Evolutionary conservation across 2,888 invertebrate genomes (phyloP).

Genomic region (Melipona bicolor): DNA sequence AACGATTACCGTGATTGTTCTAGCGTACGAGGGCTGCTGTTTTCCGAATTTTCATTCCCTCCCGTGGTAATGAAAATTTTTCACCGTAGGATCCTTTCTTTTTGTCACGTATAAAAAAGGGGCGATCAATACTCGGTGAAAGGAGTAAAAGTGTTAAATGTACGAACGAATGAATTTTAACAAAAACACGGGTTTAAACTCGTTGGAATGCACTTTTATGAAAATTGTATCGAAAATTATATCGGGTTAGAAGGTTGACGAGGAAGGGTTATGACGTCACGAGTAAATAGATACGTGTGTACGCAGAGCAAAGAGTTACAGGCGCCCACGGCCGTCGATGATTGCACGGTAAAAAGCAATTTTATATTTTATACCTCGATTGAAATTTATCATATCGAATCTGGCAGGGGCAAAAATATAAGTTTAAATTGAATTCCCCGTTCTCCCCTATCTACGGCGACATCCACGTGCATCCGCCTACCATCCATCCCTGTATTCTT

Average conservation of each 20-base stretch:
- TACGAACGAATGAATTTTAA: too few species aligned
- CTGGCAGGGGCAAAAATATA: conserved; percentile 83
- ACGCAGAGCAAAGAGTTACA: not conserved
- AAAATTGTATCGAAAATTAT: too few species aligned
- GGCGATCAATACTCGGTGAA: not conserved
- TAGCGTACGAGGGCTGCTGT: conserved; percentile 61
- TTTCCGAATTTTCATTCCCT: conserved; percentile 47
- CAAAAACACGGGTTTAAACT: too few species aligned
- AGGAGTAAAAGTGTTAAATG: not conserved
- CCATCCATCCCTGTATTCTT: conserved; percentile 56
- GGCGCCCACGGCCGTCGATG: not conserved
- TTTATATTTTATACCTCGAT: conserved; percentile 80
- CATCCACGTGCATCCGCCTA: conserved; percentile 51
- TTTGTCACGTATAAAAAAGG: too few species aligned
- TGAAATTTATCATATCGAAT: conserved; percentile 82
- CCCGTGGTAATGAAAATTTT: not conserved
- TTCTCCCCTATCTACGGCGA: conserved; percentile 60
- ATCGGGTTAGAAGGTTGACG: not conserved
- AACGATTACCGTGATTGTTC: conserved; percentile 65
- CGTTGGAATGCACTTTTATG: too few species aligned
- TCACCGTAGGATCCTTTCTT: not conserved
- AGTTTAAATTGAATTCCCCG: conserved; percentile 82
- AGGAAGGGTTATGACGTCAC: not conserved
- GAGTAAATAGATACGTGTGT: not conserved
- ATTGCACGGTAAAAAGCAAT: not conserved